Conservation (phyloP, 2,888 invertebrate species). For the Rhorus exstirpatorius region DNA sequence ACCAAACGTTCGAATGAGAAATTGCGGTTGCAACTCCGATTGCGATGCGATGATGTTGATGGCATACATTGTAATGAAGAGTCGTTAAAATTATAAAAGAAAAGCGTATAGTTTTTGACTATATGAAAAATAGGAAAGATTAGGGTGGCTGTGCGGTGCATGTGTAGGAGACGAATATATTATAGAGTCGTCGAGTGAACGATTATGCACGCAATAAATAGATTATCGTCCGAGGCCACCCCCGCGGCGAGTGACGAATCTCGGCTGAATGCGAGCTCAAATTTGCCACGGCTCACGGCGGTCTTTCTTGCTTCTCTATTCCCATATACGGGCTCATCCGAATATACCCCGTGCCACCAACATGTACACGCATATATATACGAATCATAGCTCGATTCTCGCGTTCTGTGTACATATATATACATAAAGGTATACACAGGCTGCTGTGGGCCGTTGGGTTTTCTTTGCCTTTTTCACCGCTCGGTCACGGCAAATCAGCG, state of each 20-base stretch:
- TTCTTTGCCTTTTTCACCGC: slow-evolving; percentile 70
- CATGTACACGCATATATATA: background rate
- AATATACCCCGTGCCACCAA: background rate
- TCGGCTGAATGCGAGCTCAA: slow-evolving; percentile 73
- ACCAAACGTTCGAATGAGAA: too few relatives aligned
- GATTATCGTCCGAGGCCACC: slow-evolving; percentile 81
- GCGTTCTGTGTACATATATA: slow-evolving; percentile 11
- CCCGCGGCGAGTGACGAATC: slow-evolving; percentile 79
- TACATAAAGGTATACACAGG: slow-evolving; percentile 53
- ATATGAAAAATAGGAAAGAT: too few relatives aligned
- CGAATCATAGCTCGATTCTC: slow-evolving; percentile 29
- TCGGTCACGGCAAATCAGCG: slow-evolving; percentile 81
- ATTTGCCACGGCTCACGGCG: slow-evolving; percentile 75
- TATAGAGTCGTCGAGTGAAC: slow-evolving; percentile 70
- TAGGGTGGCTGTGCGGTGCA: too few relatives aligned
- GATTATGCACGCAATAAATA: slow-evolving; percentile 84
- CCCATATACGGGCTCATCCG: slow-evolving; percentile 12
- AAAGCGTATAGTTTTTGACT: too few relatives aligned
- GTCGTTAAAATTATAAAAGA: too few relatives aligned
- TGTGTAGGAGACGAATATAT: background rate
- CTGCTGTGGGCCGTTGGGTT: slow-evolving; percentile 55
- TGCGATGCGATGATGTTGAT: too few relatives aligned
- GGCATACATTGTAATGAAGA: too few relatives aligned
- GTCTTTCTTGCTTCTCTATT: slow-evolving; percentile 31
- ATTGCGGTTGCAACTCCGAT: too few relatives aligned